Conservation (phyloP, 1,140 invertebrate species). For the Choristoneura fumiferana region DNA sequence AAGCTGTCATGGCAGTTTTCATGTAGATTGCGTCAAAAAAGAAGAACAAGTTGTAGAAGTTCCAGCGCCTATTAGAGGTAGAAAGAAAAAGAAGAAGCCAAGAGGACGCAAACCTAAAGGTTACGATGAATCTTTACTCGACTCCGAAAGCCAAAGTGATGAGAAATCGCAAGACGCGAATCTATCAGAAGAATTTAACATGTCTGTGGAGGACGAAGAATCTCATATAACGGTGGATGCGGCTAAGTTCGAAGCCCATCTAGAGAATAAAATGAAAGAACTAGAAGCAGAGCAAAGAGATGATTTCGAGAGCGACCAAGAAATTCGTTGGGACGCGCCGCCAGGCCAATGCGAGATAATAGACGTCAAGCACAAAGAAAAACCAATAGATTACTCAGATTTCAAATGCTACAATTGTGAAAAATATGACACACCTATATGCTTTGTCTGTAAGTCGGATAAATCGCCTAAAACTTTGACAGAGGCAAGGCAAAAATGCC, state of each 20-base stretch:
- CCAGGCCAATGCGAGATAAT: conserved; percentile 68
- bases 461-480: conserved; percentile 47
- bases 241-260: conserved; percentile 57
- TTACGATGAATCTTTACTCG: conserved; percentile 26
- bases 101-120: conserved; percentile 46
- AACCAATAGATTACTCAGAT: conserved; percentile 44
- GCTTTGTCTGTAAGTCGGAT: conserved; percentile 71
- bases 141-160: conserved; percentile 54
- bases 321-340: conserved; percentile 55
- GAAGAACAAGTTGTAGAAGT: conserved; percentile 40
- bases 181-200: conserved; percentile 47
- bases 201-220: conserved; percentile 51
- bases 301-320: conserved; percentile 53
- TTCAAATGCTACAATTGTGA: conserved; percentile 76
- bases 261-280: conserved; percentile 64
- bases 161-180: conserved; percentile 50
- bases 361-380: conserved; percentile 51
- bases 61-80: conserved; percentile 38
- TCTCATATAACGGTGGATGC: conserved; percentile 46
- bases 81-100: conserved; percentile 62
- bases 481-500: conserved; percentile 75
- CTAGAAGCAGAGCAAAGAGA: conserved; percentile 42
- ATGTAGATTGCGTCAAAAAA: conserved; percentile 72
- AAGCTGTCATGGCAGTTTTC: conserved; percentile 79
- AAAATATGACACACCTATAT: conserved; percentile 64